Conservation (phyloP, 2,888 invertebrate genomes). For the Plagodis pulveraria region DNA sequence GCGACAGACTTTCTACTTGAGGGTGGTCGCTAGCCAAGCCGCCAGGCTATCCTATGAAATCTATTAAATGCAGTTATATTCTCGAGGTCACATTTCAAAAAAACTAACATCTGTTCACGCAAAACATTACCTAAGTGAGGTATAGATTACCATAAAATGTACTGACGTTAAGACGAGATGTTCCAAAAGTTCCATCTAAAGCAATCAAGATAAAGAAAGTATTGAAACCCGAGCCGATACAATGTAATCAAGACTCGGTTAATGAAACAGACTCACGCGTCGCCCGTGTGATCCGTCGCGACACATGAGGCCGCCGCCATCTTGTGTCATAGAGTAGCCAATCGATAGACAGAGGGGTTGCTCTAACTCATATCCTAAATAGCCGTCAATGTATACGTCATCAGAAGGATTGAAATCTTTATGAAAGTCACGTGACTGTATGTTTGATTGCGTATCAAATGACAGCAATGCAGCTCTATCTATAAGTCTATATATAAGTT, state of each 20-base stretch:
- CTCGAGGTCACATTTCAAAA: too few species aligned
- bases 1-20: too few species aligned
- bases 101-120: too few species aligned
- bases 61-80: too few species aligned
- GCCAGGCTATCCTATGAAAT: too few species aligned
- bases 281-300: slow-evolving; percentile 50
- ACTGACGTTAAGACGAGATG: background rate
- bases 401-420: background rate
- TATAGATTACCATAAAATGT: too few species aligned
- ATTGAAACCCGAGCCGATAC: slow-evolving; percentile 23
- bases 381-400: background rate
- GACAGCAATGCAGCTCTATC: too few species aligned
- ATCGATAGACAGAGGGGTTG: background rate
- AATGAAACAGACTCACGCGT: slow-evolving; percentile 52
- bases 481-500: too few species aligned
- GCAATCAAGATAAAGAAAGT: slow-evolving; percentile 29
- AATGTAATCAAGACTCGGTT: slow-evolving; percentile 25
- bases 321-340: slow-evolving; percentile 48
- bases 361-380: background rate
- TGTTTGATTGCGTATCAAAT: background rate
- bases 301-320: slow-evolving; percentile 57
- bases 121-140: too few species aligned
- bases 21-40: too few species aligned
- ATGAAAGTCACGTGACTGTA: background rate
- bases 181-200: slow-evolving; percentile 18